These are phyloP conservation scores for Tetramorium bicarinatum DNA, from an alignment of 2,888 invertebrate genomes.

Conservation along the genomic window DNA sequence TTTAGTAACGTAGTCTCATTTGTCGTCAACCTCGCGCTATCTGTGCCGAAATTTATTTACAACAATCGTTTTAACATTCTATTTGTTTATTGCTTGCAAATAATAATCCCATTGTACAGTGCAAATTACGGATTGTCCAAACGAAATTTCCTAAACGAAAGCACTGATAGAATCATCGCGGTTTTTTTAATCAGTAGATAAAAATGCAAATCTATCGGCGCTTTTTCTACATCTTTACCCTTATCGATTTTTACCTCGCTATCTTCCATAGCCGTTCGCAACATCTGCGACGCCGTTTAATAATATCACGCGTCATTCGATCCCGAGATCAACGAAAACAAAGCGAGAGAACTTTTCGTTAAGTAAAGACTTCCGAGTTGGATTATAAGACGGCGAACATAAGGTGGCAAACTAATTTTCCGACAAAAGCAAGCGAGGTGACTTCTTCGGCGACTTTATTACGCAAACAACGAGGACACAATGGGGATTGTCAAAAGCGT, in stretches of 20 bases:
- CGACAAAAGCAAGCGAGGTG: conserved; percentile 29
- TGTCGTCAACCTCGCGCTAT: conserved; percentile 15
- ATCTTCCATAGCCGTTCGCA: not conserved
- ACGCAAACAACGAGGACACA: conserved; percentile 31
- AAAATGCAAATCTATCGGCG: not conserved
- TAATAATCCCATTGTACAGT: not conserved
- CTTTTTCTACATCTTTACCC: not conserved
- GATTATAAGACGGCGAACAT: conserved; percentile 7
- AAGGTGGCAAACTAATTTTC: conserved; percentile 43
- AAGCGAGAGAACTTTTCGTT: conserved; percentile 3
- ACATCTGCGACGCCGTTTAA: conserved; percentile 22
- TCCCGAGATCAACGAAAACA: not conserved
- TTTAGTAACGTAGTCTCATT: conserved; percentile 21
- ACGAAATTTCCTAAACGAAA: not conserved
- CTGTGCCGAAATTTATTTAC: not conserved
- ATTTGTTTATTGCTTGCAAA: conserved; percentile 2
- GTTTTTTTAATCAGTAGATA: conserved; percentile 4
- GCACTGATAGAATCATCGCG: not conserved
- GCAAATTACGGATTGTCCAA: not conserved
- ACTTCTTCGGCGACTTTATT: conserved; percentile 35
- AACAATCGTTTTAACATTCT: conserved; percentile 3
- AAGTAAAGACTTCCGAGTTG: conserved; percentile 15
- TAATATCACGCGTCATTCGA: conserved; percentile 26
- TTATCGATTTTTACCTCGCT: conserved; percentile 8
- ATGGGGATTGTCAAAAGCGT: conserved; percentile 33